These are phyloP conservation scores for Drosophila ochracea DNA, from an alignment of 2,888 invertebrate species.

Conservation along the genomic window DNA sequence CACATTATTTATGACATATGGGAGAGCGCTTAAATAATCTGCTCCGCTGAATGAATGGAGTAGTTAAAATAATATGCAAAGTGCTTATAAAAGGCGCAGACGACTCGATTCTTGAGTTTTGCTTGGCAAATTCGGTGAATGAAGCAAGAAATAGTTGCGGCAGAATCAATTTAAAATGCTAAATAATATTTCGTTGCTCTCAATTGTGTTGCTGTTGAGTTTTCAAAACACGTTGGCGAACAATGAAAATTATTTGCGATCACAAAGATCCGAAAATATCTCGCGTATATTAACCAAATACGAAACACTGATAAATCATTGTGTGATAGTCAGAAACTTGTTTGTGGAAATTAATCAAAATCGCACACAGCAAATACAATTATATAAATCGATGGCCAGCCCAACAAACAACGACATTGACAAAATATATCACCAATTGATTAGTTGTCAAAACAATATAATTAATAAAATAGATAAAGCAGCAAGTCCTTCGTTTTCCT, in stretches of 20 bases:
- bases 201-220: not conserved
- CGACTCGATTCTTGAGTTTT: not conserved
- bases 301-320: no score
- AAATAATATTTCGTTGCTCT: not conserved
- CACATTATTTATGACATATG: no score
- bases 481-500: no score
- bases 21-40: no score
- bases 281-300: no score
- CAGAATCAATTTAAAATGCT: not conserved
- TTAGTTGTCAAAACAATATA: no score
- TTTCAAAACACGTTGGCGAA: not conserved
- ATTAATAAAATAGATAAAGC: not conserved
- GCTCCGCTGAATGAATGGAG: no score
- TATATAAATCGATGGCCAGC: not conserved
- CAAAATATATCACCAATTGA: accelerated
- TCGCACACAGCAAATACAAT: not conserved
- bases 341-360: not conserved
- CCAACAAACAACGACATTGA: no score
- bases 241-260: no score
- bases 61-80: not conserved
- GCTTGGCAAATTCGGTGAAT: not conserved
- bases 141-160: not conserved
- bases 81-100: not conserved
- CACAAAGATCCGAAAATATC: accelerated
- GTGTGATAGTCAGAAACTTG: not conserved